Evolutionary conservation across 2,797 vertebrate species (phyloP).

Genomic region (Gila robusta): DNA sequence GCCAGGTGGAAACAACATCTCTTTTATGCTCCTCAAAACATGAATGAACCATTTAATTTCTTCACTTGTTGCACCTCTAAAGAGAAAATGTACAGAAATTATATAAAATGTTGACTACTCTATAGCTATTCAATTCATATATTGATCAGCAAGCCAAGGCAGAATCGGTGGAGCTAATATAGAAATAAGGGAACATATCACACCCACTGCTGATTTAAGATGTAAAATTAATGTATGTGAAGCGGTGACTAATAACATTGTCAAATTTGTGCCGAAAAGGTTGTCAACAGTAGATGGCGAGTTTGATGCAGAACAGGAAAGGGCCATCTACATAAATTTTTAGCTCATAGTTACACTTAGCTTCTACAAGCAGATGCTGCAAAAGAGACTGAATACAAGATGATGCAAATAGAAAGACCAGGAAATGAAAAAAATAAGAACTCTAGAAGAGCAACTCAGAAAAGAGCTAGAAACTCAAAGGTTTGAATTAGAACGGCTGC

Average conservation of each 20-base stretch:
- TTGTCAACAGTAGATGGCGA: background rate
- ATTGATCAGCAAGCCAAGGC: background rate
- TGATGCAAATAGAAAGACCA: background rate
- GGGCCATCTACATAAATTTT: background rate
- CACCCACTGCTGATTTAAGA: background rate
- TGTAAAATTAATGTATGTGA: background rate
- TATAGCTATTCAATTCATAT: background rate
- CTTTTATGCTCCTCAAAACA: background rate
- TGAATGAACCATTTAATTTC: background rate
- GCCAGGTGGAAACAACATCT: background rate
- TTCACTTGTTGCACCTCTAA: background rate
- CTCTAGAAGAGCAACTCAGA: too few relatives aligned
- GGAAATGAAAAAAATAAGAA: background rate
- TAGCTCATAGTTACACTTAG: background rate
- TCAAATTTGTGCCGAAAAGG: background rate
- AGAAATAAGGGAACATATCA: background rate
- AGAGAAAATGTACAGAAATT: background rate
- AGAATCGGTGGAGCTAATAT: too few relatives aligned
- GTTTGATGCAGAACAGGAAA: background rate
- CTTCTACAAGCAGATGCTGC: too few relatives aligned
- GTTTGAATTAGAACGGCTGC: too few relatives aligned
- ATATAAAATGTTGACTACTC: background rate
- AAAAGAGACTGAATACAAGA: background rate
- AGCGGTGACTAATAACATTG: background rate
- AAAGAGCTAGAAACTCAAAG: too few relatives aligned